A percentile compares a stretch with the other conserved stretches of the same genome.
phyloP scores from a whole-genome alignment of 2,113 vertebrate genomes.

The Oryctolagus cuniculus region DNA sequence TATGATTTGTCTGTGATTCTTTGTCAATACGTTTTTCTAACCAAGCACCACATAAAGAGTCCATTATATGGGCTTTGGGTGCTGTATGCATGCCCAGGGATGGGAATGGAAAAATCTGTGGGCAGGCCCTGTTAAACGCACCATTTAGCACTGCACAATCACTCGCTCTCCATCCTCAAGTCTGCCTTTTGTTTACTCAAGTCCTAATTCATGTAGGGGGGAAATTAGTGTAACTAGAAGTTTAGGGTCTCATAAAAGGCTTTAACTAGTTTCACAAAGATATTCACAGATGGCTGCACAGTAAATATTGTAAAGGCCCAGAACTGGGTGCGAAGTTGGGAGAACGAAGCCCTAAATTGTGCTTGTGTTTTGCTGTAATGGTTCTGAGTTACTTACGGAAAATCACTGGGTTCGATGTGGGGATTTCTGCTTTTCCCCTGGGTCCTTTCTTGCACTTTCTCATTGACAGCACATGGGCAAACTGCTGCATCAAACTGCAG shows the following conservation, averaged over 20 bases:
- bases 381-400: conserved; percentile 51
- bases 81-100: neutral
- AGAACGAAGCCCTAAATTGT: conserved; percentile 54
- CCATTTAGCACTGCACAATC: conserved; percentile 67
- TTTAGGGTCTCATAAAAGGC: conserved; percentile 76
- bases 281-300: conserved; percentile 70
- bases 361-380: conserved; percentile 33
- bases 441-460: conserved; percentile 54
- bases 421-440: conserved; percentile 63
- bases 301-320: conserved; percentile 68
- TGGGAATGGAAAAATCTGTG: conserved; percentile 47
- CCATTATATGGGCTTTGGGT: conserved; percentile 47
- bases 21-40: conserved; percentile 80
- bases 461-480: neutral
- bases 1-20: conserved; percentile 74
- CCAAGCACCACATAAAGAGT: conserved; percentile 60
- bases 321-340: neutral
- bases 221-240: conserved; percentile 62
- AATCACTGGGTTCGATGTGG: neutral
- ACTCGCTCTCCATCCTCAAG: conserved; percentile 45
- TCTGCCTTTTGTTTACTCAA: conserved; percentile 74
- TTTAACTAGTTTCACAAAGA: conserved; percentile 78
- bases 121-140: conserved; percentile 45
- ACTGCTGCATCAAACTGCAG: neutral
- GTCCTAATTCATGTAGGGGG: conserved; percentile 7